A percentile compares a stretch with the other conserved stretches of the same genome.
Conservation (phyloP, 2,113 vertebrate genomes). For the Rhinolophus sinicus region DNA sequence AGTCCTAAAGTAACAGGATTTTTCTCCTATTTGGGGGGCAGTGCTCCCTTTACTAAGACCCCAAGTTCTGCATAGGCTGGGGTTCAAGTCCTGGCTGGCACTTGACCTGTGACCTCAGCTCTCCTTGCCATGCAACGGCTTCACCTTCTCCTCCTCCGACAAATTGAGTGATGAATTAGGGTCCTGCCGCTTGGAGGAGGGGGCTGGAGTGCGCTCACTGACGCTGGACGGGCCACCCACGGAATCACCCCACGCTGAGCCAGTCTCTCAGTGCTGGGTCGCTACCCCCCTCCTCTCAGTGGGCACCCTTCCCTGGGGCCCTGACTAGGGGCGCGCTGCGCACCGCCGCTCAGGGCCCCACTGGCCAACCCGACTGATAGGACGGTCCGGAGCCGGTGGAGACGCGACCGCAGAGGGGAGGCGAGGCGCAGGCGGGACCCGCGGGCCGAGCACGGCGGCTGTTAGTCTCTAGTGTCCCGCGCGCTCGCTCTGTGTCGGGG, state of each 20-base stretch:
- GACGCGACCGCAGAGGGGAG: background rate
- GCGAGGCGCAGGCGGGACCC: conserved; percentile 32
- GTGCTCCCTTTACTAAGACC: background rate
- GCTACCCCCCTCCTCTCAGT: background rate
- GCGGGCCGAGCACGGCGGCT: background rate
- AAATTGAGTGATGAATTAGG: background rate
- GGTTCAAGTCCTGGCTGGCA: background rate
- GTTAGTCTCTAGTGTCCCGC: background rate
- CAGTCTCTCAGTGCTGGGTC: accelerated
- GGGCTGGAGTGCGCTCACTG: background rate
- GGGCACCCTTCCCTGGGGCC: background rate
- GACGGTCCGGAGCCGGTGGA: background rate
- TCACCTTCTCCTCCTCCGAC: background rate
- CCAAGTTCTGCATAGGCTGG: background rate
- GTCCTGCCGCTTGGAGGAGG: background rate
- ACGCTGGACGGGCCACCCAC: background rate
- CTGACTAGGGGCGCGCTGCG: background rate
- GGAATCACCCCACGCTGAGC: accelerated
- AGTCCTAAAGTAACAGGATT: background rate
- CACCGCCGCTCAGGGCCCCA: background rate
- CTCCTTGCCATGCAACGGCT: background rate
- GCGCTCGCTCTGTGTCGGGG: background rate
- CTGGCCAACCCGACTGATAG: background rate
- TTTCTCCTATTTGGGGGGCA: background rate
- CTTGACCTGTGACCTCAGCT: background rate